Evolutionary conservation across 2,797 vertebrate species (phyloP), one percentile per base, ranked within the genome.

Genomic region (Glossophaga mutica): DNA sequence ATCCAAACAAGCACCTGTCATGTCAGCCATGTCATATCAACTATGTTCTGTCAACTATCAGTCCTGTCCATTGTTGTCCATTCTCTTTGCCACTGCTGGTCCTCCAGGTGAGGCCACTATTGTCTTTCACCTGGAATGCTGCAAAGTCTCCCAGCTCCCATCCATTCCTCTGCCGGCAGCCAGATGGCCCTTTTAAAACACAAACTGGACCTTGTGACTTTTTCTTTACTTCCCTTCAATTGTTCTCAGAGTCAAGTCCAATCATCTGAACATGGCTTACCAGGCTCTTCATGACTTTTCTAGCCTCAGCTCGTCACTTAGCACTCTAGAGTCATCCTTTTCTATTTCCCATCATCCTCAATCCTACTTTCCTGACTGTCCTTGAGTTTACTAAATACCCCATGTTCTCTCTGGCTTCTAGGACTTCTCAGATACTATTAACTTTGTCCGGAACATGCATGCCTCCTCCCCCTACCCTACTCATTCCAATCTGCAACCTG

Each of bases 211-310:
- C 22, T 74, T 48, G 21, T 57, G 6, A 9, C 18, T 21, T 37
- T 34, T 48, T 71, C 11, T 16, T 88, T 50, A 29, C 24, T 86
- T 77, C 24, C n/a, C 19, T 90, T 74, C 71, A 50, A 18, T n/a
- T 91, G 62, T 44, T 34, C 22, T 67, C 65, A 57, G 8, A 65
- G 19, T 83, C 44, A 52, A 73, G 68, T 48, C 6, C 21, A 79
- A 9, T 55, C 24, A 81, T 71, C 11, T 32, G 6, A 74, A 4
- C 0, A 0, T 6, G 8, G 14, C 2, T 70, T 65, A 15, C 3
- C 11, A 70, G 39, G 10, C 24, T 83, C 2, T 84, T 88, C 34
- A 19, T 67, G 46, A 81, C 48, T 90, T 96, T 24, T 77, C 44
- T 52, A 52, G 32, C 29, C 44, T 83, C 24, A 9, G 22, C 14